These are phyloP conservation scores for Microhierax caerulescens DNA, from an alignment of 2,797 vertebrate genomes.

Conservation along the genomic window DNA sequence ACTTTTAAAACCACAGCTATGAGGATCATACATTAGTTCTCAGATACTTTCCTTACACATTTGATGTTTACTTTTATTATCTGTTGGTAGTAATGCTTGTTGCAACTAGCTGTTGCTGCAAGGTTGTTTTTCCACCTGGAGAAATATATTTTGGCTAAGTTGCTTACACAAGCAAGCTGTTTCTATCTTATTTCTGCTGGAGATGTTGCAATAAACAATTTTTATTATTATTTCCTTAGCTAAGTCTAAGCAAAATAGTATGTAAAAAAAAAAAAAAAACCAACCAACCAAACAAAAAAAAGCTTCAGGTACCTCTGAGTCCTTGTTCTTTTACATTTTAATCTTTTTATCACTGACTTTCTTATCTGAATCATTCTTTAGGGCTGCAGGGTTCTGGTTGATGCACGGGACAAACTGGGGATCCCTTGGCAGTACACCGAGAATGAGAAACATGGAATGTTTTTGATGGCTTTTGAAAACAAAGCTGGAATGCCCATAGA, in stretches of 20 bases:
- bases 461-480: conserved; percentile 95
- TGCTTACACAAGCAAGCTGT: neutral
- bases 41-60: neutral
- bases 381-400: conserved; percentile 93
- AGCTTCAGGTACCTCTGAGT: neutral
- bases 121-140: neutral
- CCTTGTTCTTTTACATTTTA: neutral
- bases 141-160: neutral
- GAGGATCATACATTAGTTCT: neutral
- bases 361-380: conserved; percentile 54
- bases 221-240: neutral
- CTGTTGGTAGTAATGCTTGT: neutral
- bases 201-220: neutral
- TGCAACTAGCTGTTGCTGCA: neutral
- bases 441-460: conserved; percentile 96
- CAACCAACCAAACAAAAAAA: neutral
- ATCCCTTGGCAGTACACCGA: conserved; percentile 92
- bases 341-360: neutral
- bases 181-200: neutral
- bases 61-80: neutral
- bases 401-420: conserved; percentile 93
- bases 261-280: neutral
- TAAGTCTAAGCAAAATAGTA: neutral
- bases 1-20: neutral
- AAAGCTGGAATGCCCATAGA: conserved; percentile 88